Evolutionary conservation across 2,797 vertebrate genomes (phyloP), one percentile per base, ranked within the genome.

Genomic region (Sphenopsis melanotis): DNA sequence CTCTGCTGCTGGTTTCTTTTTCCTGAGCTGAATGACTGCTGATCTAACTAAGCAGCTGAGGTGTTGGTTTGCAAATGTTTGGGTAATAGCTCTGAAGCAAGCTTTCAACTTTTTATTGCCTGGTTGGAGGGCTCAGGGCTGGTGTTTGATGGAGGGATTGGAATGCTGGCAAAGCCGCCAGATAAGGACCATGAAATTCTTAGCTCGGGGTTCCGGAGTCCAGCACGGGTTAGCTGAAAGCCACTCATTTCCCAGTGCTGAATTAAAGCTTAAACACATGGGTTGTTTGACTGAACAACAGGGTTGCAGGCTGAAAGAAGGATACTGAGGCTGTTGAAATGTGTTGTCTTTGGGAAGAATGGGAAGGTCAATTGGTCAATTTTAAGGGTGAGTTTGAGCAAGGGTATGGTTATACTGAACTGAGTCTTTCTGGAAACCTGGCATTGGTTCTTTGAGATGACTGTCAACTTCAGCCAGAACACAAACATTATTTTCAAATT

Each of bases 61-160:
- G 32, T 87, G 64, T 71, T 16, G 1, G 36, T 65, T 95, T 91
- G 65, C n/a, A 70, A 55, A 86, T 69, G 41, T 11, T 24, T 63
- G 36, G 57, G 42, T 92, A 83, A 87, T 52, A 57, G 42, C 71
- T 85, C 57, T 74, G 65, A 83, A 85, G 74, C 34, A 71, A 89
- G 57, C 64, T 94, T 95, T 93, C 65, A 95, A 78, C 68, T 57
- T 92, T 87, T 91, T 89, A 69, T 78, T 87, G 82, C n/a, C 88
- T 69, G n/a, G 18, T 75, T 78, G 65, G 42, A 55, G 24, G 21
- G n/a, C 30, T 20, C 29, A 50, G 12, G 15, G 16, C 6, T 9
- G 21, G 21, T 74, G 19, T 66, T 84, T 60, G 42, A 29, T 26
- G 41, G 17, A 44, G 27, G 29, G 6, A 21, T 30, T 91, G 79